phyloP scores from a whole-genome alignment of 35 echinoderm and acorn worm genomes.

The Hemicentrotus pulcherrimus region DNA sequence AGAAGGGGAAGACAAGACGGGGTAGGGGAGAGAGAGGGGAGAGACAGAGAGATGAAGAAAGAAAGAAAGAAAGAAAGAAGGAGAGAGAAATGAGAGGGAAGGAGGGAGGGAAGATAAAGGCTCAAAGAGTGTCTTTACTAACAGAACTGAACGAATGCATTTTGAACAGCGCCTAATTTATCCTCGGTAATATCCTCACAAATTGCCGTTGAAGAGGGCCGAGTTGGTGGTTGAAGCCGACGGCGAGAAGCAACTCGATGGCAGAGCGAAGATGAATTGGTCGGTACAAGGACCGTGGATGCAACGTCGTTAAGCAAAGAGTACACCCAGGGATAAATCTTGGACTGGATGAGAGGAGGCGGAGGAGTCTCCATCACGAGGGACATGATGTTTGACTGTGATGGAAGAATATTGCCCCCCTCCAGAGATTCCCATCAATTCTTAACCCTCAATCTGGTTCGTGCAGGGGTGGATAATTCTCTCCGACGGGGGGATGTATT shows the following conservation, averaged over 20 bases:
- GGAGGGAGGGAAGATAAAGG: no score
- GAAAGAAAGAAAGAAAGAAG: background rate
- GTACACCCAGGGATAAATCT: background rate
- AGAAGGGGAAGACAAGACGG: no score
- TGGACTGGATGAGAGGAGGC: background rate
- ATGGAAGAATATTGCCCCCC: slow-evolving; percentile 39
- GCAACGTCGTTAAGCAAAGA: background rate
- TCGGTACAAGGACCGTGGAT: background rate
- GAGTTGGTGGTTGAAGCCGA: background rate
- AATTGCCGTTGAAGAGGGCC: background rate
- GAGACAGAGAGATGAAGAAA: background rate
- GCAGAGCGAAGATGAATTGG: background rate
- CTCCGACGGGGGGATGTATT: background rate
- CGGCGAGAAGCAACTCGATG: background rate
- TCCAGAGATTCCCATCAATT: slow-evolving; percentile 29
- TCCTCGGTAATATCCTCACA: background rate
- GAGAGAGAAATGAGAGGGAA: no score
- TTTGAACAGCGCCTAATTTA: background rate
- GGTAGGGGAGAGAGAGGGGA: no score
- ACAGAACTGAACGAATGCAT: no score
- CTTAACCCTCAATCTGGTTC: background rate
- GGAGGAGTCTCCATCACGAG: background rate
- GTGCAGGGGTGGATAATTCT: background rate
- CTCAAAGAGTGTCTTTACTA: no score
- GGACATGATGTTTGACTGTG: slow-evolving; percentile 20